Percentiles rank a stretch among this genome's conserved stretches.
These are phyloP conservation scores for Salvelinus fontinalis DNA, from an alignment of 2,113 vertebrate genomes.

Conservation along the genomic window DNA sequence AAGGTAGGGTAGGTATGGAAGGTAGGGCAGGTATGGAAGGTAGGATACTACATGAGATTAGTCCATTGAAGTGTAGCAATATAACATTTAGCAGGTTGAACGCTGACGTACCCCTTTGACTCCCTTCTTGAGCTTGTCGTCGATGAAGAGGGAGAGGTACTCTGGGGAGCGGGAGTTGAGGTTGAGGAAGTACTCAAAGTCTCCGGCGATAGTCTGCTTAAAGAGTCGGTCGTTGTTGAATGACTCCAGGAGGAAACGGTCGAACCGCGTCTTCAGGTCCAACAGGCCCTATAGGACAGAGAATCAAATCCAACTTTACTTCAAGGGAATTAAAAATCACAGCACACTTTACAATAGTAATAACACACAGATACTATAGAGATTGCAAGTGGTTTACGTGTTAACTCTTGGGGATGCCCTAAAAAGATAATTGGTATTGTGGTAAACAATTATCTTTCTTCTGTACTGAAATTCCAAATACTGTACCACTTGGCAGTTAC, in stretches of 20 bases:
- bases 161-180: slow-evolving; percentile 97
- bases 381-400: no score
- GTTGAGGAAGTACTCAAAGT: slow-evolving; percentile 98
- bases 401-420: no score
- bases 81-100: not conserved
- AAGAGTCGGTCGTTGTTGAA: slow-evolving; percentile 96
- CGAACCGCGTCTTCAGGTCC: slow-evolving; percentile 95
- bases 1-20: no score
- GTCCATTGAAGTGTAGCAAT: not conserved
- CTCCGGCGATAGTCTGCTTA: slow-evolving; percentile 97
- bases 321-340: no score
- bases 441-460: no score
- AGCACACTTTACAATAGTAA: no score
- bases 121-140: slow-evolving; percentile 98
- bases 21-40: no score
- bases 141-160: slow-evolving; percentile 99
- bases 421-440: no score
- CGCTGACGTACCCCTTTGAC: slow-evolving; percentile 90
- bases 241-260: slow-evolving; percentile 93
- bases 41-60: not conserved
- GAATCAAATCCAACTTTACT: not conserved
- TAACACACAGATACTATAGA: no score
- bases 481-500: no score
- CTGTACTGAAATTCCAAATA: no score
- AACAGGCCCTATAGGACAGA: slow-evolving; percentile 83